Conservation (phyloP, 1,140 invertebrate genomes). For the Parapsyche elsis region DNA sequence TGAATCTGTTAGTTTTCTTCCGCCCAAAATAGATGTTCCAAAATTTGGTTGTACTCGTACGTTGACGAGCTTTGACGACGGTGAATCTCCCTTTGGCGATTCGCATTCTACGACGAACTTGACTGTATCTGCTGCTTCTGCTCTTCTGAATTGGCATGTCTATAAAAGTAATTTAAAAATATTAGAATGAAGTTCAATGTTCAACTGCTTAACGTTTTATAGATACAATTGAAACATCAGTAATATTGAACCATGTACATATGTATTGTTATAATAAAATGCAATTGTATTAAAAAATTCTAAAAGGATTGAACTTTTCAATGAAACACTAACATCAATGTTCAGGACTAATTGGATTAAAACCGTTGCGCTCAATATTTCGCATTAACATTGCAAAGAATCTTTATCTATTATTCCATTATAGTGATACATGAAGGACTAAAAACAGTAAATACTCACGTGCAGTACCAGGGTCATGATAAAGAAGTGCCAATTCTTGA, state of each 20-base stretch:
- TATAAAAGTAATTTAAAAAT: no score
- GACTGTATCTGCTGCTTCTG: background rate
- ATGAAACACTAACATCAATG: background rate
- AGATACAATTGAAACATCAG: no score
- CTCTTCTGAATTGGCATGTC: background rate
- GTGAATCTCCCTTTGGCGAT: background rate
- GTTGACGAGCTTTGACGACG: background rate
- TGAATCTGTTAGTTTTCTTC: background rate
- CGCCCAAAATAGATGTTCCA: background rate
- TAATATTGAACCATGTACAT: no score
- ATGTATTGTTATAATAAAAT: background rate
- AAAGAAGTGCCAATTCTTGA: background rate
- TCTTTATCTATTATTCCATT: no score
- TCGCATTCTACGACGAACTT: slow-evolving; percentile 30
- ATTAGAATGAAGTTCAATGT: no score
- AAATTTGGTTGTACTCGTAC: background rate
- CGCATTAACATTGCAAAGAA: no score
- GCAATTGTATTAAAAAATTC: background rate
- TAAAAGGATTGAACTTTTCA: background rate
- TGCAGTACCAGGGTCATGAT: background rate
- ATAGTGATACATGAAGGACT: no score
- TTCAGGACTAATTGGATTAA: background rate
- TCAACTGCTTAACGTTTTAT: no score
- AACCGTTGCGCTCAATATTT: no score
- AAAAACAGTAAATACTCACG: no score